phyloP scores from a whole-genome alignment of 2,113 vertebrate genomes.

The Zapus hudsonius region DNA sequence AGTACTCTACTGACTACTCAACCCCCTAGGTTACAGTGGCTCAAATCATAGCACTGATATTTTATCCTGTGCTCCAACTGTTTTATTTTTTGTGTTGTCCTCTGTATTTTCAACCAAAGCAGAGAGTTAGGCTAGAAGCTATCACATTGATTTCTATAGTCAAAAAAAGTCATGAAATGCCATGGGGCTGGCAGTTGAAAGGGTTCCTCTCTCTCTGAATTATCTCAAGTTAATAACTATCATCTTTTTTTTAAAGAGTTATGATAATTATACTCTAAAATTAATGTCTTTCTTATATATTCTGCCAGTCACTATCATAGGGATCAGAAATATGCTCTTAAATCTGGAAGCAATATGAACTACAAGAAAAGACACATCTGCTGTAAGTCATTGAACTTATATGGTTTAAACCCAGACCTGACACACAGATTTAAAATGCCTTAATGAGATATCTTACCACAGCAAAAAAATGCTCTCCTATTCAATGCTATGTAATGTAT shows the following conservation, averaged over 20 bases:
- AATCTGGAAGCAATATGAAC: neutral
- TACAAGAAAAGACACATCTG: neutral
- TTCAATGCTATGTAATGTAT: neutral
- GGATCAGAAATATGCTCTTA: neutral
- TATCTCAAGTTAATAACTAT: neutral
- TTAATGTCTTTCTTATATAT: neutral
- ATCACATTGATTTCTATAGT: constrained; percentile 54
- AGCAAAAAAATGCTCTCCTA: neutral
- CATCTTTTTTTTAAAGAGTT: neutral
- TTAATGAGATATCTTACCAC: neutral
- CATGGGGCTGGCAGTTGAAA: neutral
- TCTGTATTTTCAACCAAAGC: constrained; percentile 57
- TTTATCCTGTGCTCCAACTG: constrained; percentile 60
- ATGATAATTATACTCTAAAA: neutral
- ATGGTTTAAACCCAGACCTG: neutral
- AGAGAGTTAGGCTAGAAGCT: constrained; percentile 25
- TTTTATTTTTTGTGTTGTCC: constrained; percentile 64
- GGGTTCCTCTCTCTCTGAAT: neutral
- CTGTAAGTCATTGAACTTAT: constrained; percentile 5
- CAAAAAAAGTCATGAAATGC: constrained; percentile 35
- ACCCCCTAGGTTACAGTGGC: constrained; percentile 60
- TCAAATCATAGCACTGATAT: constrained; percentile 48
- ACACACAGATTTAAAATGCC: neutral
- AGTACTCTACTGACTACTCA: constrained; percentile 38
- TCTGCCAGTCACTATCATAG: neutral